A percentile compares a stretch with the other conserved stretches of the same genome.
phyloP scores from a whole-genome alignment of 1,140 invertebrate species.

The Lysiphlebus fabarum region DNA sequence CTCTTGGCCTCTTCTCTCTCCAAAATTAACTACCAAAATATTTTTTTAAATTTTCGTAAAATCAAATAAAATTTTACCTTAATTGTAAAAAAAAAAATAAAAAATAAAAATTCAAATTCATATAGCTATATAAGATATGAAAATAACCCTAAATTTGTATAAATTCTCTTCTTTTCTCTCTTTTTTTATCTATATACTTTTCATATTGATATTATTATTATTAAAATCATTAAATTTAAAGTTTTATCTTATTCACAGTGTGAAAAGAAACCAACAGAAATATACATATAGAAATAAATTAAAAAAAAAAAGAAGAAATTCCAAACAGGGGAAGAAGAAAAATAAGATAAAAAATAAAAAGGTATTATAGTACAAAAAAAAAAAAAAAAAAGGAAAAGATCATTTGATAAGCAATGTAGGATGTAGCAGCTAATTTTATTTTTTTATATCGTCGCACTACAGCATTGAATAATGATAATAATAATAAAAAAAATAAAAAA shows the following conservation, averaged over 20 bases:
- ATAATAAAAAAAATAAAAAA: too few relatives aligned
- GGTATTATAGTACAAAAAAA: not conserved
- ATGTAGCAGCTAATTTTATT: slow-evolving; percentile 13
- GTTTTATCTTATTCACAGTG: too few relatives aligned
- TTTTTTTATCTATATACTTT: too few relatives aligned
- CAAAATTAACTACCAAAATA: not conserved
- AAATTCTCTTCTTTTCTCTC: too few relatives aligned
- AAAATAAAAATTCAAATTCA: not conserved
- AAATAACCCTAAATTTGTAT: slow-evolving; percentile 2
- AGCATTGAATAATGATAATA: too few relatives aligned
- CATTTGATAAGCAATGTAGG: slow-evolving; percentile 10
- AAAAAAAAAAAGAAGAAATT: too few relatives aligned
- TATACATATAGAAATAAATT: slow-evolving; percentile 1
- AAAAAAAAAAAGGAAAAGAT: not conserved
- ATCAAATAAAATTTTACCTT: slow-evolving; percentile 5
- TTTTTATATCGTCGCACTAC: not conserved
- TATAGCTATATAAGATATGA: slow-evolving; percentile 4
- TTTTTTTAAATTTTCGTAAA: not conserved
- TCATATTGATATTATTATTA: too few relatives aligned
- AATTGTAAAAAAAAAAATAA: not conserved
- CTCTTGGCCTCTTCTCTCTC: not conserved
- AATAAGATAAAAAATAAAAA: not conserved
- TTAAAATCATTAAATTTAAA: too few relatives aligned
- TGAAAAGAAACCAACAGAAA: not conserved
- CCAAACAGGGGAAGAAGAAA: not conserved